Evolutionary conservation across 2,888 invertebrate genomes (phyloP).

Genomic region (Ormyrus labotus): DNA sequence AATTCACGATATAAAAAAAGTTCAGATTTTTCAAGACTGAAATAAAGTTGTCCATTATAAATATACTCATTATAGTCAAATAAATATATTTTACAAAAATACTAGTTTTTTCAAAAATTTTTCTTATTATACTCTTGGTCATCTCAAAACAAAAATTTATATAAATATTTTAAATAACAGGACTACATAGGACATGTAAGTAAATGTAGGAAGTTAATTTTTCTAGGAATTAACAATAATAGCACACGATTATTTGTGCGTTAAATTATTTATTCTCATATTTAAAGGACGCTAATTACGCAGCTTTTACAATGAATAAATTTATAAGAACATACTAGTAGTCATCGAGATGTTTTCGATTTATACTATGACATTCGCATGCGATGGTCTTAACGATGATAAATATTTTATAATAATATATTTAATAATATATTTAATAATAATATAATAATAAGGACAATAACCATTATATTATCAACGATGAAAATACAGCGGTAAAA

Average conservation of each 20-base stretch:
- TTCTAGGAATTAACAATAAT: slow-evolving; percentile 18
- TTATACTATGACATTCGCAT: slow-evolving; percentile 55
- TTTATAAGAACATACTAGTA: slow-evolving; percentile 47
- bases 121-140: background rate
- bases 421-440: slow-evolving; percentile 59
- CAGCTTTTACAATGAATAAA: slow-evolving; percentile 54
- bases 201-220: too few species aligned
- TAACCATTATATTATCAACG: slow-evolving; percentile 57
- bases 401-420: slow-evolving; percentile 62
- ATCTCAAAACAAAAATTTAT: background rate
- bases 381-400: slow-evolving; percentile 63
- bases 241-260: slow-evolving; percentile 42
- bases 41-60: background rate
- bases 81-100: slow-evolving; percentile 39
- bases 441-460: slow-evolving; percentile 56
- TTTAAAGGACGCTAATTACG: slow-evolving; percentile 50
- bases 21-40: slow-evolving; percentile 42
- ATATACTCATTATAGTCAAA: background rate
- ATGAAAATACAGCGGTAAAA: slow-evolving; percentile 55
- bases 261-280: slow-evolving; percentile 56
- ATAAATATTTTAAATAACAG: too few species aligned
- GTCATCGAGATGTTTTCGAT: slow-evolving; percentile 47
- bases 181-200: too few species aligned
- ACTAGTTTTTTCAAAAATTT: background rate
- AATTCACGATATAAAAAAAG: slow-evolving; percentile 24